Base-by-base conservation (phyloP, 2,797 vertebrate genomes). In the Australoheros facetus region DNA sequence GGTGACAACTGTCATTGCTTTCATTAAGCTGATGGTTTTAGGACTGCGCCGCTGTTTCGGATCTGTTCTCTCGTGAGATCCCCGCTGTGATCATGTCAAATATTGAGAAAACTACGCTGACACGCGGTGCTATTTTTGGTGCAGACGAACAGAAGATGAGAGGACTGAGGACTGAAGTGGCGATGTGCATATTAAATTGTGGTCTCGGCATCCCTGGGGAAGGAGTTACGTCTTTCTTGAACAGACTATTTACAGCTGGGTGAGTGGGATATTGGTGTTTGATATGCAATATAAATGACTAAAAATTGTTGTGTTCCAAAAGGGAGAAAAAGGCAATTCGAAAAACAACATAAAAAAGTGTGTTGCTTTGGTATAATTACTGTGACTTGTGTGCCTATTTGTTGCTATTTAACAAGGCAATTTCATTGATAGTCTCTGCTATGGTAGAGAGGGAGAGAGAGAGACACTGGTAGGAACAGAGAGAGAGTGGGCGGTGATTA, bases 401-500 rank as follows among this genome's bases (percentile, higher is more conserved):
- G 42, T 19, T 48, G 42, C 42, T 48, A 66, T 66, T 66, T 66
- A 66, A 45, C 60, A 66, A 66, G 60, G 60, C 60, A 48, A 48
- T 66, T 66, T 66, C 42, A 66, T 16, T 48, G 42, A 66, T 70
- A 42, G 57, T 37, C 42, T 42, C 57, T 54, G 53, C 59, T 10
- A 28, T 55, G 77, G 19, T 26, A 13, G 42, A 74, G 19, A 37
- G 37, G 0, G 21, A 39, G 34, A 11, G 17, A 81, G 69, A 75
- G 53, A 19, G 21, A 64, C 4, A 45, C 14, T 12, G 60, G 60
- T 42, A 45, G 39, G 39, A 64, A 48, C 60, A 11, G 39, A 48
- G 60, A 48, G 55, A 23, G 80, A 85, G 80, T 76, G 76, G 64
- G 87, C 21, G 66, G 84, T 88, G 91, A 92, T 92, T 92, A 93